Conservation (phyloP, 2,888 invertebrate genomes). For the Himalopsyche tibetana region DNA sequence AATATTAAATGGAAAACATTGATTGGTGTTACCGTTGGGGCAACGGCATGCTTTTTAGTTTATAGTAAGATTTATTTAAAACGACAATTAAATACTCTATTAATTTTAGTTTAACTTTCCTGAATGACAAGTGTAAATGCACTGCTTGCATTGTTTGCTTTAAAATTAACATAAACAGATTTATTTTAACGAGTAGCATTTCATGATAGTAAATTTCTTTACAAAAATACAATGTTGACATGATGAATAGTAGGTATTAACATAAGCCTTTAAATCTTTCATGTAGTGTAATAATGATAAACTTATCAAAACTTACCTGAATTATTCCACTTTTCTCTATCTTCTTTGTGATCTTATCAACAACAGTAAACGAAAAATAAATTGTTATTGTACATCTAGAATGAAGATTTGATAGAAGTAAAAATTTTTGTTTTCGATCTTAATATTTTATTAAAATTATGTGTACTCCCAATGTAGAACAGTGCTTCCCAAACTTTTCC, state of each 20-base stretch:
- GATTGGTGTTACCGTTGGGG: conserved; percentile 41
- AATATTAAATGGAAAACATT: conserved; percentile 37
- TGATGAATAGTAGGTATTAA: neutral
- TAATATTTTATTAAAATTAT: too few relatives aligned
- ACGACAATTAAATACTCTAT: neutral
- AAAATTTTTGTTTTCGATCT: too few relatives aligned
- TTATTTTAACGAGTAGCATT: conserved; percentile 1
- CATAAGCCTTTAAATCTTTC: too few relatives aligned
- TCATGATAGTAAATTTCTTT: neutral
- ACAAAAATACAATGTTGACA: conserved; percentile 8
- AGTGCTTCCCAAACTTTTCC: too few relatives aligned
- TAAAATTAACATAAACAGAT: neutral
- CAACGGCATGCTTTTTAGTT: conserved; percentile 17
- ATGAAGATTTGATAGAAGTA: too few relatives aligned
- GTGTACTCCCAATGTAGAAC: too few relatives aligned
- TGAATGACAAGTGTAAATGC: neutral
- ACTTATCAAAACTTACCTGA: too few relatives aligned
- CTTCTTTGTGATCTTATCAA: too few relatives aligned
- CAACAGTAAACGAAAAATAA: too few relatives aligned
- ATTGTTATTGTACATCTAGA: too few relatives aligned
- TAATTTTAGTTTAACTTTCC: neutral
- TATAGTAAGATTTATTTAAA: conserved; percentile 23
- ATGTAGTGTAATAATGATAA: too few relatives aligned
- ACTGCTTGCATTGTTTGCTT: neutral
- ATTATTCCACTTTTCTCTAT: too few relatives aligned